These are phyloP conservation scores for Tenthredo notha DNA, from an alignment of 2,888 invertebrate species.

Conservation along the genomic window DNA sequence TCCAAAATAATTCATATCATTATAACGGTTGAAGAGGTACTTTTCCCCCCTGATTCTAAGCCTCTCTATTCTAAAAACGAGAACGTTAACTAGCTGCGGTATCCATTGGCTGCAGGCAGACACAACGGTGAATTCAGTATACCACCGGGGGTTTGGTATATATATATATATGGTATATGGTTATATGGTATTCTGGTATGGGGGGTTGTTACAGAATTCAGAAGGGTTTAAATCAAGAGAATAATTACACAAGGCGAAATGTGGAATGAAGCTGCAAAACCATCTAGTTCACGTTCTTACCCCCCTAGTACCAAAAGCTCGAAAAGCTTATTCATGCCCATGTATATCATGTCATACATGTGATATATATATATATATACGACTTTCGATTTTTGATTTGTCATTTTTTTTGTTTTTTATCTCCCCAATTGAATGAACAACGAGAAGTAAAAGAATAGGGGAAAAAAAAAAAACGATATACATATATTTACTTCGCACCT, in stretches of 20 bases:
- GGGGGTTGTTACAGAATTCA: constrained; percentile 55
- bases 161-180: not conserved
- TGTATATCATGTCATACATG: not conserved
- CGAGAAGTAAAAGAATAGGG: not conserved
- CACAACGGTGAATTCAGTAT: constrained; percentile 11
- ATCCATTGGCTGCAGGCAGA: constrained; percentile 21
- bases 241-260: constrained; percentile 55
- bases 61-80: not conserved
- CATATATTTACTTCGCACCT: no score
- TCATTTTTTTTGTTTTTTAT: not conserved
- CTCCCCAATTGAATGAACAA: no score
- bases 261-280: constrained; percentile 17
- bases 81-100: constrained; percentile 15
- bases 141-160: not conserved
- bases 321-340: not conserved
- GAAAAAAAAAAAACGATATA: not conserved
- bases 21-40: not conserved
- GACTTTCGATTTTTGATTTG: not conserved
- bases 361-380: not conserved
- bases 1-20: not conserved
- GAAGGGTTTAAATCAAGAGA: constrained; percentile 55
- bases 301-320: not conserved
- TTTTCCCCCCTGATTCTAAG: not conserved
- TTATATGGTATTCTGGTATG: not conserved
- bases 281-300: not conserved